phyloP scores from a whole-genome alignment of 1,140 invertebrate species.

The Gonioctena quinquepunctata region DNA sequence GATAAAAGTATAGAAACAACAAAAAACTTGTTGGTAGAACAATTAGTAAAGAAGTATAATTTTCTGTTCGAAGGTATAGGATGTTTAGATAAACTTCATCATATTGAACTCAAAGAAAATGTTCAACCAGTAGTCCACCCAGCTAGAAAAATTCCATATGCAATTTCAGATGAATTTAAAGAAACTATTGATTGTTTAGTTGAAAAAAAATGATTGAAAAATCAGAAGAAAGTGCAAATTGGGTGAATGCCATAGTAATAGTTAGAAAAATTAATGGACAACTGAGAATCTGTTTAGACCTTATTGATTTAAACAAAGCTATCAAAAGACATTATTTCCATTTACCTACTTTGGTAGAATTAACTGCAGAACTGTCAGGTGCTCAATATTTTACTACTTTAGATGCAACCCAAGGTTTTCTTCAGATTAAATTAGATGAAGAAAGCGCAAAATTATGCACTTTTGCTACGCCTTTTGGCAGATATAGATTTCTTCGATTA shows the following conservation, averaged over 20 bases:
- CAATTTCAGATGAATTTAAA: background rate
- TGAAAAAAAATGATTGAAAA: background rate
- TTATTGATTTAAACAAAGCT: conserved; percentile 57
- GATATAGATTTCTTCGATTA: conserved; percentile 47
- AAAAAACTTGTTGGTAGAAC: background rate
- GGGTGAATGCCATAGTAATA: conserved; percentile 57
- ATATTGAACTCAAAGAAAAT: conserved; percentile 37
- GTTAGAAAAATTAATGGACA: conserved; percentile 56
- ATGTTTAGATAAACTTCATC: background rate
- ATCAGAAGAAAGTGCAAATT: conserved; percentile 48
- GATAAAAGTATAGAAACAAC: too few relatives aligned
- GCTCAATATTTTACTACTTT: conserved; percentile 56
- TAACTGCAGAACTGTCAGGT: conserved; percentile 50
- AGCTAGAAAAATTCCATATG: background rate
- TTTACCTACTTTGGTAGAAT: conserved; percentile 55
- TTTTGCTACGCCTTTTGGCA: conserved; percentile 54
- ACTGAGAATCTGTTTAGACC: conserved; percentile 60
- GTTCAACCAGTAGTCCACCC: background rate
- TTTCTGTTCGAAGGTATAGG: background rate
- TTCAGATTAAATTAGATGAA: conserved; percentile 42
- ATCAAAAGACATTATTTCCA: conserved; percentile 54
- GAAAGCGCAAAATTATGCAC: conserved; percentile 48
- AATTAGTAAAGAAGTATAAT: background rate
- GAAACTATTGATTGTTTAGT: background rate
- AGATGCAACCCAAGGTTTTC: conserved; percentile 56